Conservation (phyloP, 2,113 vertebrate genomes). For the Columba livia region DNA sequence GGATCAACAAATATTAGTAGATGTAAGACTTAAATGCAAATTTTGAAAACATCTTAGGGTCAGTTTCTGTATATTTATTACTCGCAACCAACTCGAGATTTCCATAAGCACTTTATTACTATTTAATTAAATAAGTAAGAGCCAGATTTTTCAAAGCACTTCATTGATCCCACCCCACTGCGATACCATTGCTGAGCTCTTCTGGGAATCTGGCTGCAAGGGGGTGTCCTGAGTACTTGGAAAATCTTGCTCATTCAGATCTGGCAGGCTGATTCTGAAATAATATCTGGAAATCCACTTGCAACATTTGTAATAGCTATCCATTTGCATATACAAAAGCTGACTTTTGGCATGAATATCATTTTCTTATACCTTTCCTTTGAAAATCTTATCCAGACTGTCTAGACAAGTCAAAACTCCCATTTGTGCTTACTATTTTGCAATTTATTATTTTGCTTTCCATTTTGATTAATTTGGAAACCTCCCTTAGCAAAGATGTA, state of each 20-base stretch:
- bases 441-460: slow-evolving; percentile 34
- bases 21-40: background rate
- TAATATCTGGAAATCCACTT: slow-evolving; percentile 26
- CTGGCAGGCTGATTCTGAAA: slow-evolving; percentile 11
- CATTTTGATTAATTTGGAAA: slow-evolving; percentile 3
- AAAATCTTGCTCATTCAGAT: background rate
- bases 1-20: background rate
- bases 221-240: background rate
- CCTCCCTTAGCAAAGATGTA: background rate
- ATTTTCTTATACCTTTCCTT: background rate
- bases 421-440: slow-evolving; percentile 3
- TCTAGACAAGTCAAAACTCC: slow-evolving; percentile 61
- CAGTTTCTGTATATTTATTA: background rate
- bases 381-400: slow-evolving; percentile 51
- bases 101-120: background rate
- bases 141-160: background rate
- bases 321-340: slow-evolving; percentile 19
- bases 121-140: background rate
- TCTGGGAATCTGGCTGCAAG: background rate
- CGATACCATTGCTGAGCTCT: background rate
- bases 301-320: background rate
- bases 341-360: slow-evolving; percentile 1
- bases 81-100: background rate
- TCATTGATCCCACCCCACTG: background rate
- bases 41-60: background rate